Evolutionary conservation across 2,113 vertebrate species (phyloP).

Genomic region (Leiothrix lutea): DNA sequence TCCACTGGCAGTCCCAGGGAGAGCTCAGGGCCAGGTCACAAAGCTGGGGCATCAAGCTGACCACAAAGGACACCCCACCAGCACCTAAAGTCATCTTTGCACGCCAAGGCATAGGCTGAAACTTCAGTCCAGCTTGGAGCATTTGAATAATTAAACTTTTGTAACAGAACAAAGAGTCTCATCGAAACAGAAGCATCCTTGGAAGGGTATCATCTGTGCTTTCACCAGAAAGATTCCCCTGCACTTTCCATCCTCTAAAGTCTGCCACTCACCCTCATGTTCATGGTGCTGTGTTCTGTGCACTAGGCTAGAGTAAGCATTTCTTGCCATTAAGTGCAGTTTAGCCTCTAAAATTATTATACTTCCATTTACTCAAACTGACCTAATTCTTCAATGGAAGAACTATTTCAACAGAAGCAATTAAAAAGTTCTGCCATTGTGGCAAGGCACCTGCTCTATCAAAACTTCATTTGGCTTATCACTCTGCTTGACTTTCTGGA

Average conservation of each 20-base stretch:
- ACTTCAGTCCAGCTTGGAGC: not conserved
- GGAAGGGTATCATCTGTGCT: not conserved
- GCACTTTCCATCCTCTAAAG: not conserved
- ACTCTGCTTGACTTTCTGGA: not conserved
- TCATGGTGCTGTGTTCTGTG: not conserved
- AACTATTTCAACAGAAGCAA: not conserved
- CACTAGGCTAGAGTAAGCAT: not conserved
- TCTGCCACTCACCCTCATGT: not conserved
- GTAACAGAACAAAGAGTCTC: not conserved
- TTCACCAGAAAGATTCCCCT: not conserved
- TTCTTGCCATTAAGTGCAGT: not conserved
- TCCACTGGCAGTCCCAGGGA: rapidly evolving
- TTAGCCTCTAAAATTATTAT: not conserved
- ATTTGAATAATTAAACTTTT: not conserved
- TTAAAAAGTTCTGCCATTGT: not conserved
- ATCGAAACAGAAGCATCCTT: not conserved
- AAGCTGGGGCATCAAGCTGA: not conserved
- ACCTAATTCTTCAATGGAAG: not conserved
- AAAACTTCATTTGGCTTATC: not conserved
- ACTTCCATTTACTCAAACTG: not conserved
- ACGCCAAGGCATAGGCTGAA: not conserved
- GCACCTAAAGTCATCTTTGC: not conserved
- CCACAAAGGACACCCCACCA: rapidly evolving
- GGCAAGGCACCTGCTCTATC: not conserved
- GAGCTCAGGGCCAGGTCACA: not conserved